These are phyloP conservation scores for Diachasma alloeum DNA, from an alignment of 1,140 invertebrate genomes.

Conservation along the genomic window DNA sequence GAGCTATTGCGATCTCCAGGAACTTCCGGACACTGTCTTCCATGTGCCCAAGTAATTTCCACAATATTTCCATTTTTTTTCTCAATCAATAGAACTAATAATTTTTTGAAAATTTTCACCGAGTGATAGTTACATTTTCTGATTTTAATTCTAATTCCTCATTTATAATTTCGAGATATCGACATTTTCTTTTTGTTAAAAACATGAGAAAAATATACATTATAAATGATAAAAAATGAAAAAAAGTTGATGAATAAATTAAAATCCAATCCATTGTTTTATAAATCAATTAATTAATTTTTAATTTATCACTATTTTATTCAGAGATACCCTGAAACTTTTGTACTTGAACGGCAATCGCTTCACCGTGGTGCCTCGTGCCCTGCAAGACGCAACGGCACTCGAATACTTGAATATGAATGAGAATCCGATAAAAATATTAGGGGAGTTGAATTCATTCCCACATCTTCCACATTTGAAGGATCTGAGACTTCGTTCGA, in stretches of 20 bases:
- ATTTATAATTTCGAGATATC: too few species aligned
- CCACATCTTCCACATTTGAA: slow-evolving; percentile 68
- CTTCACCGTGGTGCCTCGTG: slow-evolving; percentile 69
- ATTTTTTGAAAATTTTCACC: too few species aligned
- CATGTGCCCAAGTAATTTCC: slow-evolving; percentile 65
- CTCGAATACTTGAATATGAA: slow-evolving; percentile 72
- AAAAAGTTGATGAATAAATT: too few species aligned
- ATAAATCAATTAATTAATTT: neutral
- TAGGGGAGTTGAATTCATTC: slow-evolving; percentile 66
- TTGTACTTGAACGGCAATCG: slow-evolving; percentile 76
- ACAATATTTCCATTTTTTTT: too few species aligned
- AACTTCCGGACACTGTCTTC: slow-evolving; percentile 71
- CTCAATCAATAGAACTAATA: too few species aligned
- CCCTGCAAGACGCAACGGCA: slow-evolving; percentile 68
- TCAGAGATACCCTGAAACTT: slow-evolving; percentile 65
- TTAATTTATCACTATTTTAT: neutral
- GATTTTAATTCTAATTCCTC: too few species aligned
- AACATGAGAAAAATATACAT: too few species aligned
- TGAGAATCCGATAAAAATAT: slow-evolving; percentile 71
- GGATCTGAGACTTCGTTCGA: slow-evolving; percentile 72
- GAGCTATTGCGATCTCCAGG: slow-evolving; percentile 70
- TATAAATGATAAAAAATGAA: too few species aligned
- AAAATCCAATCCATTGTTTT: too few species aligned
- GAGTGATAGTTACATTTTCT: too few species aligned
- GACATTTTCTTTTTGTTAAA: too few species aligned